Evolutionary conservation across 2,113 vertebrate genomes (phyloP).

Genomic region (Vanacampus margaritifer): DNA sequence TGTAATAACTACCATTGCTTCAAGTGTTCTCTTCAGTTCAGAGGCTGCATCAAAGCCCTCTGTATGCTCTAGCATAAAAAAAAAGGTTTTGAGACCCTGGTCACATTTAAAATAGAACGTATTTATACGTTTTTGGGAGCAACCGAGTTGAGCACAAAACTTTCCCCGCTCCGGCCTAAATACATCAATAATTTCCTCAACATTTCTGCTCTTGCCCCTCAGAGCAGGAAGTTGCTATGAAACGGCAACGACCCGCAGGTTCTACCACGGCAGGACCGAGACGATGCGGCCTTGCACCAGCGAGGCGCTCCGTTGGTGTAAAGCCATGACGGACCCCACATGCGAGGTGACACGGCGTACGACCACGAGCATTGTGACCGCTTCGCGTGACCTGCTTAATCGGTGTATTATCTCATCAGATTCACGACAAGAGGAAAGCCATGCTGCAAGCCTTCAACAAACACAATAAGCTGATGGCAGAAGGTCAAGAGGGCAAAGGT

Average conservation of each 20-base stretch:
- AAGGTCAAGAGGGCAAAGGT: constrained; percentile 90
- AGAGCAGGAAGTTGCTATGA: constrained; percentile 93
- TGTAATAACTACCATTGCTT: no score
- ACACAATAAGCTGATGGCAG: constrained; percentile 89
- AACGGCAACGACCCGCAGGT: constrained; percentile 87
- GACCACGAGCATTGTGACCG: not conserved
- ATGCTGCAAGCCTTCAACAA: constrained; percentile 83
- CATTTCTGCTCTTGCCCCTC: constrained; percentile 14
- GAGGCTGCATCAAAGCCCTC: no score
- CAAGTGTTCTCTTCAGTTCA: no score
- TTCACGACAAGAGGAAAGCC: constrained; percentile 65
- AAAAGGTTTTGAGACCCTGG: no score
- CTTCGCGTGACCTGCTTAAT: not conserved
- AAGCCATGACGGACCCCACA: constrained; percentile 80
- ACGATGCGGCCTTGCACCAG: constrained; percentile 85
- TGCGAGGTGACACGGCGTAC: constrained; percentile 60
- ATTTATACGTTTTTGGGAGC: no score
- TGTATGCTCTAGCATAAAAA: no score
- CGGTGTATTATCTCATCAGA: constrained; percentile 62
- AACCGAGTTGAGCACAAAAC: no score
- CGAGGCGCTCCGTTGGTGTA: constrained; percentile 87
- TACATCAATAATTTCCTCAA: not conserved
- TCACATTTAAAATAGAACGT: no score
- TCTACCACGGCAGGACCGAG: constrained; percentile 94
- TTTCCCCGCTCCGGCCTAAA: not conserved